Conservation (phyloP, 64 coral and sea anemone species). For the Orbicella faveolata region DNA sequence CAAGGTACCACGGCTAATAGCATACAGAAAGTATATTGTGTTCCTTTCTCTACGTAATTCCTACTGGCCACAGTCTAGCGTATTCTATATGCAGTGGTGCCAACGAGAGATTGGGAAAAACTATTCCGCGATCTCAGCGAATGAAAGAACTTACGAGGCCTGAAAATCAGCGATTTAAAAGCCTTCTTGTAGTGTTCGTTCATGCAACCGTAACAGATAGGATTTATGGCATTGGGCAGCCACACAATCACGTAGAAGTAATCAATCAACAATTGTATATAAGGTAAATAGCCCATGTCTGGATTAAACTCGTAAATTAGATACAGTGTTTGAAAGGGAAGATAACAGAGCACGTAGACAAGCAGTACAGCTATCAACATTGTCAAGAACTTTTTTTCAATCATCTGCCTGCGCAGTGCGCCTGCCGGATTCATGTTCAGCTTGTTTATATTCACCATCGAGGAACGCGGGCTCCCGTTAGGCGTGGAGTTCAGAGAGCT, state of each 20-base stretch:
- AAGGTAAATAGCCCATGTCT: background rate
- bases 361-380: constrained; percentile 77
- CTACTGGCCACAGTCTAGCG: background rate
- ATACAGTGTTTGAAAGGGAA: constrained; percentile 77
- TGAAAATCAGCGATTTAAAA: constrained; percentile 40
- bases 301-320: constrained; percentile 51
- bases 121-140: background rate
- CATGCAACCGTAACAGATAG: constrained; percentile 77
- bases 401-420: constrained; percentile 51
- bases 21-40: too few relatives aligned
- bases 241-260: constrained; percentile 77
- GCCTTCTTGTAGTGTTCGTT: constrained; percentile 79
- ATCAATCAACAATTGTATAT: constrained; percentile 43
- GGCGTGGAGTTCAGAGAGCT: constrained; percentile 8
- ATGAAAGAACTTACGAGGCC: constrained; percentile 2
- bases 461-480: constrained; percentile 14
- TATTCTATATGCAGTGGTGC: background rate
- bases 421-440: constrained; percentile 61
- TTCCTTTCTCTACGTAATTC: background rate
- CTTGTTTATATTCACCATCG: constrained; percentile 1
- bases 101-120: background rate
- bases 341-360: constrained; percentile 81
- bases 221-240: constrained; percentile 81
- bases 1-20: too few relatives aligned
- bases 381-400: constrained; percentile 75